Base-by-base conservation (phyloP, 2,888 invertebrate species). In the Ormyrus nitidulus region DNA sequence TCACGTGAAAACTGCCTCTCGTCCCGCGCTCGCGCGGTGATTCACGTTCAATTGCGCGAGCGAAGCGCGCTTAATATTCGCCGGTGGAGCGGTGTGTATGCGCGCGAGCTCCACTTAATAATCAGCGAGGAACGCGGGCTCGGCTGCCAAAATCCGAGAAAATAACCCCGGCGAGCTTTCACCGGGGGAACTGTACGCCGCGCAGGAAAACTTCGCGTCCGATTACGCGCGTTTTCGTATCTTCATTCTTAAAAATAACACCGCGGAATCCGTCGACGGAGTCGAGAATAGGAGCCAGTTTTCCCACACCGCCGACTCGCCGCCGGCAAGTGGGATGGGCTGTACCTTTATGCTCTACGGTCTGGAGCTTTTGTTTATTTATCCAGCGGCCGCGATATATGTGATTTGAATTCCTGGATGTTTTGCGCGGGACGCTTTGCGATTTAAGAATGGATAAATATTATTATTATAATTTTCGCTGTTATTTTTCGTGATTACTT, bases 101-200 rank as follows among this genome's bases (percentile, higher is more conserved):
- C n/a, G 13, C 44, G 48, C 49, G 48, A 49, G 56, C 58, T 58
- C 64, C 64, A 62, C 66, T 77, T 80, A 77, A 80, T 73, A 69
- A 80, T 77, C 73, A 46, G 58, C 51, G 48, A 77, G 77, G 77
- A 80, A 80, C 77, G 80, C 69, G 13, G 71, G 44, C 61, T 48
- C n/a, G 9, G 74, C 53, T 75, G 81, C 74, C 78, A 81, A 76
- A 75, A 68, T 78, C 44, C 61, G 70, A 79, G 75, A 76, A 81
- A 81, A 81, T 74, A 77, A 81, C 70, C 68, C 72, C 19, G 19
- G 62, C 11, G 62, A 48, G 74, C 56, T 78, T 73, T 73, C 68
- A 62, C 66, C 46, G 73, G 11, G 62, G 13, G 6, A 19, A 1
- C 19, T 19, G 2, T 19, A 1, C 19, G 54, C 54, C 9, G 71